phyloP scores from a whole-genome alignment of 2,888 invertebrate species.

The Ernsta delagoae region DNA sequence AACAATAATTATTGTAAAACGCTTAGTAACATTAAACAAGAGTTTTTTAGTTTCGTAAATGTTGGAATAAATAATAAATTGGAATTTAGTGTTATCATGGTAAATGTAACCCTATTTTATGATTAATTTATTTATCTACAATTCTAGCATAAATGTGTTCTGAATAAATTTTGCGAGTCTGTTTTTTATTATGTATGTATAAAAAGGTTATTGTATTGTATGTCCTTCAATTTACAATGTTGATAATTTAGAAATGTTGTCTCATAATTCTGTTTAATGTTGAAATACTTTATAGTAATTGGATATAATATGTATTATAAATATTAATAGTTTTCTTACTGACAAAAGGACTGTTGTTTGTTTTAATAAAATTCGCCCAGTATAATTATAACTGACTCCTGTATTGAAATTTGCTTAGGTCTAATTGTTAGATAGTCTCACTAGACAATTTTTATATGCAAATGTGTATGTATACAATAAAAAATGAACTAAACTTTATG shows the following conservation, averaged over 20 bases:
- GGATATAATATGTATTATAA: background rate
- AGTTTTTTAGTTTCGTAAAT: background rate
- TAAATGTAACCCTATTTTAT: conserved; percentile 17
- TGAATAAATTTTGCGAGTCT: conserved; percentile 27
- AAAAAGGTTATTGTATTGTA: conserved; percentile 31
- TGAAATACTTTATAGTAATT: background rate
- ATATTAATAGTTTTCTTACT: conserved; percentile 19
- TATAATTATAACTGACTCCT: conserved; percentile 30
- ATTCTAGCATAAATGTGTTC: conserved; percentile 25
- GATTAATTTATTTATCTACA: conserved; percentile 13
- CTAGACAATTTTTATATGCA: conserved; percentile 75
- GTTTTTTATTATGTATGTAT: conserved; percentile 23
- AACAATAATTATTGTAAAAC: conserved; percentile 7
- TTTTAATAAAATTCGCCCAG: conserved; percentile 48
- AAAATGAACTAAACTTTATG: too few species aligned
- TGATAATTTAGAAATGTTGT: conserved; percentile 15
- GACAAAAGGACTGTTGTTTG: conserved; percentile 38
- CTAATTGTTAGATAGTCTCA: conserved; percentile 71
- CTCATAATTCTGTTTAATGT: conserved; percentile 17
- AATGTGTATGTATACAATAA: conserved; percentile 64
- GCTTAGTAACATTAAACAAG: background rate
- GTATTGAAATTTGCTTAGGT: conserved; percentile 62
- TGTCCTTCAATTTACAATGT: conserved; percentile 27
- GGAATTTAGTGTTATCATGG: conserved; percentile 1
- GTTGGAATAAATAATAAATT: background rate